phyloP scores from a whole-genome alignment of 2,797 vertebrate genomes.

The Sebastes cheni region DNA sequence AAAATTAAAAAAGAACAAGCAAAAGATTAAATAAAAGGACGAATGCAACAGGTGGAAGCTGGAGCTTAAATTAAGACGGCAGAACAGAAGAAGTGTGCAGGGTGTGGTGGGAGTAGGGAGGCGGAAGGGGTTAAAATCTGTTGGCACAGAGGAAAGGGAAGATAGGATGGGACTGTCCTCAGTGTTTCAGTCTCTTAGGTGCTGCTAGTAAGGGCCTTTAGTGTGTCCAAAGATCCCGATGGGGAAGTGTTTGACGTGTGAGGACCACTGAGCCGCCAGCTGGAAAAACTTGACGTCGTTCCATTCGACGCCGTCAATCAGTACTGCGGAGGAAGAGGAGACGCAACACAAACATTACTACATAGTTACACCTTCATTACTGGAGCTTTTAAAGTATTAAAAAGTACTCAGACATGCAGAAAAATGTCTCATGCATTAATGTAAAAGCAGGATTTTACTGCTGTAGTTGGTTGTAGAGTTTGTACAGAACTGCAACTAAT shows the following conservation, averaged over 20 bases:
- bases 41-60: slow-evolving; percentile 55
- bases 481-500: no score
- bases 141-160: slow-evolving; percentile 58
- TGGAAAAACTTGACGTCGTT: slow-evolving; percentile 99
- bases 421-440: no score
- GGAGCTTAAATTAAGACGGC: slow-evolving; percentile 72
- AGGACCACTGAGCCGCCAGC: slow-evolving; percentile 98
- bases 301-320: slow-evolving; percentile 97
- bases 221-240: slow-evolving; percentile 96
- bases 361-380: neutral
- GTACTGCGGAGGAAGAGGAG: slow-evolving; percentile 80
- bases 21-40: slow-evolving; percentile 68
- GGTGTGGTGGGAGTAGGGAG: neutral
- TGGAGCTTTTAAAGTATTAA: neutral
- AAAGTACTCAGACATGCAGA: no score
- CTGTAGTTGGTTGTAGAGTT: no score
- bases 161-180: slow-evolving; percentile 39
- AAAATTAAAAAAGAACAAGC: slow-evolving; percentile 64
- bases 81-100: slow-evolving; percentile 39
- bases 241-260: slow-evolving; percentile 98
- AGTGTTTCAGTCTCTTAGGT: slow-evolving; percentile 62
- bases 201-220: slow-evolving; percentile 89
- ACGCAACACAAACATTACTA: slow-evolving; percentile 1
- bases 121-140: slow-evolving; percentile 57
- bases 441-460: no score